Evolutionary conservation across 2,797 vertebrate species (phyloP).

Genomic region (Buphagus erythrorhynchus): DNA sequence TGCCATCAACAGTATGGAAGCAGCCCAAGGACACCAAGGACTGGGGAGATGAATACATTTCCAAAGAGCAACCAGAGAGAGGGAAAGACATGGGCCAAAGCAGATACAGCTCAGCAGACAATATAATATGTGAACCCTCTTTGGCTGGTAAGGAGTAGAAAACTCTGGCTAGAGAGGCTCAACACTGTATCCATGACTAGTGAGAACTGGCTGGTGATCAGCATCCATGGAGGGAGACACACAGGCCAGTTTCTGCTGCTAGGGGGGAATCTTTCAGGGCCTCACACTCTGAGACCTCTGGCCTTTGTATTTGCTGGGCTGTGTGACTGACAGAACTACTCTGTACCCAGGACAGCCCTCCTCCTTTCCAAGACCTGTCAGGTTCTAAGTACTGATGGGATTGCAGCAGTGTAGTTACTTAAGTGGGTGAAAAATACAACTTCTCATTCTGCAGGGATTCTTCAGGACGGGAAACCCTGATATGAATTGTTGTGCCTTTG

Average conservation of each 20-base stretch:
- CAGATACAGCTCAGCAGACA: constrained; percentile 78
- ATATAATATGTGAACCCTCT: constrained; percentile 76
- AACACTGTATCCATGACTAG: neutral
- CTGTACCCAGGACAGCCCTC: neutral
- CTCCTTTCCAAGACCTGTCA: neutral
- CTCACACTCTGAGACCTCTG: neutral
- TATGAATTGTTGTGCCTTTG: neutral
- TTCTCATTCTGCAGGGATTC: neutral
- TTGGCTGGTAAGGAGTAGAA: constrained; percentile 75
- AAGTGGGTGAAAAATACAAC: neutral
- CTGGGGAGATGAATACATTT: constrained; percentile 80
- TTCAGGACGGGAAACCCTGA: neutral
- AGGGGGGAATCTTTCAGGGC: neutral
- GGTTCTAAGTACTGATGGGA: neutral
- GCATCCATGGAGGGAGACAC: neutral
- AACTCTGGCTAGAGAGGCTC: neutral
- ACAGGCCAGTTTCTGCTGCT: neutral
- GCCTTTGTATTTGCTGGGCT: neutral
- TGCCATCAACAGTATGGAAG: constrained; percentile 81
- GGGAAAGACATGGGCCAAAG: constrained; percentile 74
- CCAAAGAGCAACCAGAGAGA: constrained; percentile 80
- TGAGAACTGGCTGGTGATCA: neutral
- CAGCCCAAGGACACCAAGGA: constrained; percentile 85
- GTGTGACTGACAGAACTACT: neutral
- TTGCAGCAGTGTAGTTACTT: neutral